Evolutionary conservation across 2,113 vertebrate genomes (phyloP).

Genomic region (Brachypodius melanocephalos): DNA sequence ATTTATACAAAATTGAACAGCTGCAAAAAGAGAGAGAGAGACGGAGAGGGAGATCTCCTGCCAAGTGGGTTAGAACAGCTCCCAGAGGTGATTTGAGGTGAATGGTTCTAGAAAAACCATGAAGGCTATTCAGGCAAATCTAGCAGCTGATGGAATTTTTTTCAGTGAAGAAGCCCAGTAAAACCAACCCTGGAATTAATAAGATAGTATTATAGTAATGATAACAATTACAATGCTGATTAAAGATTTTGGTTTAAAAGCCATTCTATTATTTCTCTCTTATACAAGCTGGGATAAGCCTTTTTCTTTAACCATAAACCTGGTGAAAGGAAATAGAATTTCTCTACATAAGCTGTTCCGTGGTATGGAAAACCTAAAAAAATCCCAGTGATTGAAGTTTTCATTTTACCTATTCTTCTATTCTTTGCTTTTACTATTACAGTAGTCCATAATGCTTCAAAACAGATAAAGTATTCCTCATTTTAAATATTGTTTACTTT

Average conservation of each 20-base stretch:
- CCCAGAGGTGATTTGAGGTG: background rate
- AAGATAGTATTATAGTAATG: background rate
- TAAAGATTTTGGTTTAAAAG: background rate
- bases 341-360: background rate
- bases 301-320: background rate
- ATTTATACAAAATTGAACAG: constrained; percentile 10
- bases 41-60: background rate
- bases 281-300: background rate
- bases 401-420: background rate
- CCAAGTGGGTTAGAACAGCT: background rate
- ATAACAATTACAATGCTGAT: background rate
- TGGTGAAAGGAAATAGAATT: background rate
- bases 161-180: background rate
- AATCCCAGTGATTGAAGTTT: background rate
- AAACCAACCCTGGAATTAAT: background rate
- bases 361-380: background rate
- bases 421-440: background rate
- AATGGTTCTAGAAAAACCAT: background rate
- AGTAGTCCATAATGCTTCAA: background rate
- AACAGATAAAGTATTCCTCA: background rate
- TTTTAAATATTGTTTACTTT: background rate
- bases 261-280: background rate
- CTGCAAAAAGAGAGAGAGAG: background rate
- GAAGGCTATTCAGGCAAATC: background rate
- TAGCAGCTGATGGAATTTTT: background rate